Base-by-base conservation (phyloP, 2,797 vertebrate genomes). In the Micromesistius poutassou region DNA sequence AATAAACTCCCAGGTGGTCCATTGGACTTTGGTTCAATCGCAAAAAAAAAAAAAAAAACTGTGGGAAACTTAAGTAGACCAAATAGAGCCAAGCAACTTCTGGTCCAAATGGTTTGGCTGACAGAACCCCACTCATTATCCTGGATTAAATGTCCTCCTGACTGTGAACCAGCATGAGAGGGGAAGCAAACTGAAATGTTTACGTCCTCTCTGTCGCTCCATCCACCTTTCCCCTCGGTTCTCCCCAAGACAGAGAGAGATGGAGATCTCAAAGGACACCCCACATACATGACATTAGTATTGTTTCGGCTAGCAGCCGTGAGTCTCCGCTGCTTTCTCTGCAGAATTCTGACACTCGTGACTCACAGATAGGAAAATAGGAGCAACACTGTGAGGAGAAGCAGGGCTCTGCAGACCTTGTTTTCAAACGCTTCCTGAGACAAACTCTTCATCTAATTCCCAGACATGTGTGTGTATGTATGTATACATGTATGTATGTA, bases 331-430 rank as follows among this genome's bases (percentile, higher is more conserved):
- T 87, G 82, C 88, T 90, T 89, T 91, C 80, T 85, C 79, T 77
- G 73, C 80, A 30, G 88, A 81, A 91, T 91, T 89, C 86, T 90
- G 86, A 30, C 46, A 72, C n/a, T 55, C 82, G 89, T 80, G 83
- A 87, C 88, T 93, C 90, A 92, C 82, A 87, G 82, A 81, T 86
- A 79, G 89, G 79, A 90, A 90, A 93, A 92, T 90, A 89, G 85
- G 76, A 79, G 72, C 79, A 71, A 22, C 76, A n/a, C 46, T 55
- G 25, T 33, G 6, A 70, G 38, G 80, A 78, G 72, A 82, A 55
- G 28, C 66, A 73, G 73, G 78, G 79, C 77, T 46, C 78, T 78
- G 83, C 73, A 70, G 70, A 55, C 16, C 46, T 22, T 55, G 16
- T 55, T 55, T 55, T 55, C 46, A 55, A 14, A 22, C 19, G 46